phyloP scores from a whole-genome alignment of 2,113 vertebrate species.

The Gnathonemus echidnorhynchus region DNA sequence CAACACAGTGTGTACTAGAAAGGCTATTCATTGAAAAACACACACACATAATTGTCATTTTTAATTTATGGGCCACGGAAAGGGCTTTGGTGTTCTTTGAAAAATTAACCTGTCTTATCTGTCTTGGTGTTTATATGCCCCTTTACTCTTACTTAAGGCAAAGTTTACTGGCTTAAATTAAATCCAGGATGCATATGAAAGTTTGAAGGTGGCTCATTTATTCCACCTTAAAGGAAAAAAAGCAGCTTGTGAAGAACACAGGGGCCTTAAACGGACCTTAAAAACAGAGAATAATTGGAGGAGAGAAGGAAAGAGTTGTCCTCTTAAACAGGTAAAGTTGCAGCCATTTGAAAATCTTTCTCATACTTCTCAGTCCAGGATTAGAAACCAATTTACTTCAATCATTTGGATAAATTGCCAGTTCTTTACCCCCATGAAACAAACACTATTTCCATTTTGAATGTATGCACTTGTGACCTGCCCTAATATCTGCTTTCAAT shows the following conservation, averaged over 20 bases:
- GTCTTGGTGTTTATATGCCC: not conserved
- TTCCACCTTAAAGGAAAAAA: not conserved
- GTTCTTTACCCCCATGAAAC: not conserved
- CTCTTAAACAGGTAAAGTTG: not conserved
- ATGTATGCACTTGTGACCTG: not conserved
- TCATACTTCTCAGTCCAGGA: not conserved
- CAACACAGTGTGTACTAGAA: not conserved
- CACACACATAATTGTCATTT: not conserved
- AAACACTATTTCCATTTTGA: not conserved
- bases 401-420: not conserved
- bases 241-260: not conserved
- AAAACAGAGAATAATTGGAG: not conserved
- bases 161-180: slow-evolving; percentile 7
- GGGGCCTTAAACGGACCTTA: not conserved
- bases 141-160: not conserved
- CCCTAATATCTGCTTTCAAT: not conserved
- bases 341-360: not conserved
- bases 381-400: slow-evolving; percentile 5
- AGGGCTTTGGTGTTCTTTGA: not conserved
- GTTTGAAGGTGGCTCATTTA: not conserved
- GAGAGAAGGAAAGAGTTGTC: not conserved
- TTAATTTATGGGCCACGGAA: not conserved
- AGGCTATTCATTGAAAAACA: not conserved
- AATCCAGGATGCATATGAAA: not conserved
- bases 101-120: not conserved